Evolutionary conservation across 2,888 invertebrate species (phyloP).

Genomic region (Lepidocyrtinus sp.): DNA sequence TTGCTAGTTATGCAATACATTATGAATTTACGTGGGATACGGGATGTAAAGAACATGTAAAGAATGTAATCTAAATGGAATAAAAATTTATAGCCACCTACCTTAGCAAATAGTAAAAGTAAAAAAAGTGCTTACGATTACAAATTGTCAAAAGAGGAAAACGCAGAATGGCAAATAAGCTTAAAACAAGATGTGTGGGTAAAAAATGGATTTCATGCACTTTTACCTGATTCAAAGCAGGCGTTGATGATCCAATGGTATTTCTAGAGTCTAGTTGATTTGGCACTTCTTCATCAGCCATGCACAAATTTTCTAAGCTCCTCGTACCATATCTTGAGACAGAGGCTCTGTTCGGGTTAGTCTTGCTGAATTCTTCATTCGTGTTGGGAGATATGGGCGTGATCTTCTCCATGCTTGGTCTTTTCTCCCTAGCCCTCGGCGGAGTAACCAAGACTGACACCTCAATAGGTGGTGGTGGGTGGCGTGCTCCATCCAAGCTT

Average conservation of each 20-base stretch:
- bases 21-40: too few species aligned
- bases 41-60: too few species aligned
- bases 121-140: not conserved
- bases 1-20: too few species aligned
- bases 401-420: constrained; percentile 65
- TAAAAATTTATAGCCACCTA: too few species aligned
- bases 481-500: constrained; percentile 46
- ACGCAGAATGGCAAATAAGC: too few species aligned
- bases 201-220: too few species aligned
- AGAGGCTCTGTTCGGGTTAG: constrained; percentile 46
- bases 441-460: constrained; percentile 68
- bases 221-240: constrained; percentile 69
- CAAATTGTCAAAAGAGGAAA: too few species aligned
- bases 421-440: constrained; percentile 61
- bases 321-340: constrained; percentile 63
- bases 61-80: too few species aligned
- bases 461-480: constrained; percentile 66
- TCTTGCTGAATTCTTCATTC: constrained; percentile 36
- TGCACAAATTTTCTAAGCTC: constrained; percentile 69
- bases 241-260: constrained; percentile 68
- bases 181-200: too few species aligned
- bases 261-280: constrained; percentile 35
- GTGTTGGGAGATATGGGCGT: constrained; percentile 54
- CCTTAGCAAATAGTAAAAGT: not conserved
- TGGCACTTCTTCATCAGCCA: constrained; percentile 56